Evolutionary conservation across 1,140 invertebrate genomes (phyloP).

Genomic region (Solenopsis fugax): DNA sequence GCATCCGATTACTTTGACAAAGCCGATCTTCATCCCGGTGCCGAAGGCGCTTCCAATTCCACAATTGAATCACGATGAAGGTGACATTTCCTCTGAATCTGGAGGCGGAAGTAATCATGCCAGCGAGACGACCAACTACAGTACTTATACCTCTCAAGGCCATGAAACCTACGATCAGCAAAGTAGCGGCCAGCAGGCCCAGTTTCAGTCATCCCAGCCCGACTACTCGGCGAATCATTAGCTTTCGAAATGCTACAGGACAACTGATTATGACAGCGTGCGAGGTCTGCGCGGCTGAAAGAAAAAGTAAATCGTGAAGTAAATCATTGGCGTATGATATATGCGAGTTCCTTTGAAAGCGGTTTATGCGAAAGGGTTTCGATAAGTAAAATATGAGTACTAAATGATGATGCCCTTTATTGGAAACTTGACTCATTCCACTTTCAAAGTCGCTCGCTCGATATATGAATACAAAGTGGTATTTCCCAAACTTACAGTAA

Average conservation of each 20-base stretch:
- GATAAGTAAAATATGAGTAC: neutral
- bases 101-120: constrained; percentile 49
- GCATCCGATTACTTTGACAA: constrained; percentile 77
- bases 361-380: neutral
- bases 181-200: constrained; percentile 1
- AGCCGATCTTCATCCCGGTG: constrained; percentile 81
- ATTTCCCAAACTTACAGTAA: neutral
- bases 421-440: constrained; percentile 3
- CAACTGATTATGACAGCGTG: neutral
- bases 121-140: constrained; percentile 60
- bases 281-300: neutral
- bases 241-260: constrained; percentile 50
- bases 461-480: neutral
- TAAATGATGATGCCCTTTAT: constrained; percentile 15
- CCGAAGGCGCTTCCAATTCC: constrained; percentile 80
- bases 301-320: constrained; percentile 37
- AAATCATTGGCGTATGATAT: constrained; percentile 17
- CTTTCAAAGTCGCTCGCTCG: neutral
- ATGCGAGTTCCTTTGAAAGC: constrained; percentile 24
- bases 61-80: constrained; percentile 58
- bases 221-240: constrained; percentile 72
- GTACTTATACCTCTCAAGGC: constrained; percentile 66
- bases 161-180: constrained; percentile 61
- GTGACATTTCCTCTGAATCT: constrained; percentile 27
- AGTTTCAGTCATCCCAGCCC: constrained; percentile 76